Conservation (phyloP, 2,797 vertebrate species). For the Meriones psammophilus region DNA sequence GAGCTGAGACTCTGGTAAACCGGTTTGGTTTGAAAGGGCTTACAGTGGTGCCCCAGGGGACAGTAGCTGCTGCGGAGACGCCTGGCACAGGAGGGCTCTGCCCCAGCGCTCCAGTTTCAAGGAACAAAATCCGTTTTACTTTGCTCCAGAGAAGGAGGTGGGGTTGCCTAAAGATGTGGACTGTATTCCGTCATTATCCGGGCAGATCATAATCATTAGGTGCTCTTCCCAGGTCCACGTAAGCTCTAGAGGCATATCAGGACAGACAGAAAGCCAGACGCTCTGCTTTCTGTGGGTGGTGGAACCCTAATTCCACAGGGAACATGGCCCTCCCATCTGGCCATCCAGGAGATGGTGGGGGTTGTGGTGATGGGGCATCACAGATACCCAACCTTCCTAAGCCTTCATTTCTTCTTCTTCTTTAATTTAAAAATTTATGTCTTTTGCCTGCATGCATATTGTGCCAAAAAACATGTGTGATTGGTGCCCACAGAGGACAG, state of each 20-base stretch:
- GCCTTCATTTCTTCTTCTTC: neutral
- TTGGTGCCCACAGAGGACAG: neutral
- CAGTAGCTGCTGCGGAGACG: neutral
- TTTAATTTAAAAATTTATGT: neutral
- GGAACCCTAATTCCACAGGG: neutral
- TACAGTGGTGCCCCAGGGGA: neutral
- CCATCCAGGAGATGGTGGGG: neutral
- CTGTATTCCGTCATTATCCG: neutral
- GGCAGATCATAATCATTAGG: too few species aligned
- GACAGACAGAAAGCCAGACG: neutral
- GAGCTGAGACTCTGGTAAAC: neutral
- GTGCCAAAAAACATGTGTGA: neutral
- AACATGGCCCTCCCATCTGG: too few species aligned
- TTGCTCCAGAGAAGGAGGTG: neutral
- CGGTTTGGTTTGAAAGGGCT: neutral
- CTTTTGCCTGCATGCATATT: neutral
- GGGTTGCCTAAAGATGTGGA: neutral
- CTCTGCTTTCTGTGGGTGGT: neutral
- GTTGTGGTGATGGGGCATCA: neutral
- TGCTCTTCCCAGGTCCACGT: neutral
- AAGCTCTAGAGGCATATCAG: neutral
- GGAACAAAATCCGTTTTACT: constrained; percentile 53
- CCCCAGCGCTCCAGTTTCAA: neutral
- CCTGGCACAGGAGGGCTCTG: neutral
- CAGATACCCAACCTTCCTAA: neutral